phyloP scores from a whole-genome alignment of 2,888 invertebrate species.

The Nesidiocoris tenuis region DNA sequence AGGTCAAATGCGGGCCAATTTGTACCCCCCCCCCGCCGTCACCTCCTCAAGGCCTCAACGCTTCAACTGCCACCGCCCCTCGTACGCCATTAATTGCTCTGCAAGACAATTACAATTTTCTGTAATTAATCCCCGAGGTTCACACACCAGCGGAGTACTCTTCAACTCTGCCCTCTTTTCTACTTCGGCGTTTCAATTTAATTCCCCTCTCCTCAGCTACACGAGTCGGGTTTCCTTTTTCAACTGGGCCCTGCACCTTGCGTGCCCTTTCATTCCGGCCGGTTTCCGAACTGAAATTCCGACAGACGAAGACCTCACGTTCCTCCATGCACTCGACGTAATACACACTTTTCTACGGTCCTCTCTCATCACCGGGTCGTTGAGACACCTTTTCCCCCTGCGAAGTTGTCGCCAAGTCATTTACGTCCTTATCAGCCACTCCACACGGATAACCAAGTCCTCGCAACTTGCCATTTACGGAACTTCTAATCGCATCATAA shows the following conservation, averaged over 20 bases:
- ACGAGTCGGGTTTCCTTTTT: too few species aligned
- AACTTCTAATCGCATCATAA: too few species aligned
- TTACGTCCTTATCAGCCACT: neutral
- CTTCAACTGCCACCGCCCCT: slow-evolving; percentile 8
- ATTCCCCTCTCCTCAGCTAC: slow-evolving; percentile 21
- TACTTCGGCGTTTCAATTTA: slow-evolving; percentile 25
- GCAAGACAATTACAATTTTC: slow-evolving; percentile 48
- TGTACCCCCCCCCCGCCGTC: slow-evolving; percentile 31
- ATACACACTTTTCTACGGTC: neutral
- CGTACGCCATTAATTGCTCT: slow-evolving; percentile 43
- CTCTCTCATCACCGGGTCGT: neutral
- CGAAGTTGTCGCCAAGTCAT: neutral
- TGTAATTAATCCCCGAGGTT: slow-evolving; percentile 47
- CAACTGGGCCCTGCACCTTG: neutral
- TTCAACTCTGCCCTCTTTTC: slow-evolving; percentile 37
- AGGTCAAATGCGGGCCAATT: slow-evolving; percentile 46
- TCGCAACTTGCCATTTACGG: neutral
- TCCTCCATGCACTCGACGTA: neutral
- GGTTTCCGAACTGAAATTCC: neutral
- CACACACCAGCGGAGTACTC: slow-evolving; percentile 41
- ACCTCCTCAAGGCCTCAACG: slow-evolving; percentile 14
- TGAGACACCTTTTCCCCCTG: neutral
- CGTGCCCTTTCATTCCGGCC: slow-evolving; percentile 4
- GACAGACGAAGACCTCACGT: neutral
- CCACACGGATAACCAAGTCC: neutral